Evolutionary conservation across 1,140 invertebrate genomes (phyloP).

Genomic region (Aporrectodea caliginosa): DNA sequence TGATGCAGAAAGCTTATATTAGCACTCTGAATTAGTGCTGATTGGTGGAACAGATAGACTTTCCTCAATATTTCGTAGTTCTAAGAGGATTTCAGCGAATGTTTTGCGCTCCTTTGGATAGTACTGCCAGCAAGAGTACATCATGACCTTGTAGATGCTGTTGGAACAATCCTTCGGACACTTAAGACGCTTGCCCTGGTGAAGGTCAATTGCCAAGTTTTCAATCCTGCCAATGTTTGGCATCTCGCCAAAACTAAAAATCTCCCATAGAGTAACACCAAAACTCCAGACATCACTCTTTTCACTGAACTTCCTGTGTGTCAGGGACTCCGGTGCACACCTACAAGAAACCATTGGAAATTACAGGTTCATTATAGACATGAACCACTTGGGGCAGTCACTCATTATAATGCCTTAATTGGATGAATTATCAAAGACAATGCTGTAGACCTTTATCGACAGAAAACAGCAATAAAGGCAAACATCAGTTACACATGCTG

Average conservation of each 20-base stretch:
- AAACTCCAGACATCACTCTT: slow-evolving; percentile 33
- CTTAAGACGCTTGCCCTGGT: slow-evolving; percentile 21
- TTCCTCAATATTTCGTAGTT: neutral
- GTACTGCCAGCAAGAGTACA: neutral
- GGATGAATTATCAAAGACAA: too few relatives aligned
- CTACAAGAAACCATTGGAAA: slow-evolving; percentile 10
- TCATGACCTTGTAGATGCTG: neutral
- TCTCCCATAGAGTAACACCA: slow-evolving; percentile 31
- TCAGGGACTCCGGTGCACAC: slow-evolving; percentile 26
- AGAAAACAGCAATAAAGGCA: too few relatives aligned
- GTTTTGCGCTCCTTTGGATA: neutral
- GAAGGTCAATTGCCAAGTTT: slow-evolving; percentile 11
- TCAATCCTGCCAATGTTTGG: slow-evolving; percentile 20
- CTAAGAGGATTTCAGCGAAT: neutral
- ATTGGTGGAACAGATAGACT: neutral
- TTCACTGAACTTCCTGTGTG: slow-evolving; percentile 9
- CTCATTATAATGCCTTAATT: too few relatives aligned
- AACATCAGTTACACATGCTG: too few relatives aligned
- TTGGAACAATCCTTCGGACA: slow-evolving; percentile 22
- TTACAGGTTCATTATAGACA: neutral
- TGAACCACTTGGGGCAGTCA: neutral
- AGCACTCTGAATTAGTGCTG: neutral
- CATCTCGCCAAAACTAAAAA: slow-evolving; percentile 19
- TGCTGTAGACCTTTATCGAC: too few relatives aligned
- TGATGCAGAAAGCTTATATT: too few relatives aligned